These are phyloP conservation scores for Adelges cooleyi DNA, from an alignment of 1,140 invertebrate species.

Conservation along the genomic window DNA sequence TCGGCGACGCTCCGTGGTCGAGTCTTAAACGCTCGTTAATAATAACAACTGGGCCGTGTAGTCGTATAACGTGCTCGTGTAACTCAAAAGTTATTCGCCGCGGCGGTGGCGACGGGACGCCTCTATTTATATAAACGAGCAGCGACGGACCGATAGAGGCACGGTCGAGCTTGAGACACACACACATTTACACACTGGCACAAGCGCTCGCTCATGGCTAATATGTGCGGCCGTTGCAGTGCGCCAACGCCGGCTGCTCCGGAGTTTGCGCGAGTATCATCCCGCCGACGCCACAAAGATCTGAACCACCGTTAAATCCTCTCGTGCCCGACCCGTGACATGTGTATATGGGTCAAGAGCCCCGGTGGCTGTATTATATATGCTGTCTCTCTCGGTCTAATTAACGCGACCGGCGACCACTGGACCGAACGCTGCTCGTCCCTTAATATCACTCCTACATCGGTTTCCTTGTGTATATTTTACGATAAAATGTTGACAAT, in stretches of 20 bases:
- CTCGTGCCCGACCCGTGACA: background rate
- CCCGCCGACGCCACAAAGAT: too few species aligned
- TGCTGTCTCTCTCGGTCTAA: conserved; percentile 24
- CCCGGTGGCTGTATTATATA: background rate
- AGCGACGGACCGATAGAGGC: background rate
- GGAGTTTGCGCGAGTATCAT: conserved; percentile 19
- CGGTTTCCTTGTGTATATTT: too few species aligned
- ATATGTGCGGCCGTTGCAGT: background rate
- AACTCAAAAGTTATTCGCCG: background rate
- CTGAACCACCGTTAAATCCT: too few species aligned
- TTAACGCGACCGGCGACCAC: background rate
- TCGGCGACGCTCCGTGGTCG: too few species aligned
- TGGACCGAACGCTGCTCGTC: too few species aligned
- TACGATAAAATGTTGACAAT: too few species aligned
- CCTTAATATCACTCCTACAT: too few species aligned
- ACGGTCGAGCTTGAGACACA: too few species aligned
- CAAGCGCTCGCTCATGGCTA: background rate
- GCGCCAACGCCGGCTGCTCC: background rate
- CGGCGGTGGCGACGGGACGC: conserved; percentile 1
- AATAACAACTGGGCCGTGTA: conserved; percentile 18
- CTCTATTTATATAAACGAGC: conserved; percentile 27
- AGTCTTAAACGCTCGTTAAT: conserved; percentile 10
- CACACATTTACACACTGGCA: too few species aligned
- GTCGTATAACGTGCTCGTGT: background rate
- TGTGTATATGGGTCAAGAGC: conserved; percentile 26